phyloP scores from a whole-genome alignment of 1,140 invertebrate genomes.

The Drosophila grimshawi region DNA sequence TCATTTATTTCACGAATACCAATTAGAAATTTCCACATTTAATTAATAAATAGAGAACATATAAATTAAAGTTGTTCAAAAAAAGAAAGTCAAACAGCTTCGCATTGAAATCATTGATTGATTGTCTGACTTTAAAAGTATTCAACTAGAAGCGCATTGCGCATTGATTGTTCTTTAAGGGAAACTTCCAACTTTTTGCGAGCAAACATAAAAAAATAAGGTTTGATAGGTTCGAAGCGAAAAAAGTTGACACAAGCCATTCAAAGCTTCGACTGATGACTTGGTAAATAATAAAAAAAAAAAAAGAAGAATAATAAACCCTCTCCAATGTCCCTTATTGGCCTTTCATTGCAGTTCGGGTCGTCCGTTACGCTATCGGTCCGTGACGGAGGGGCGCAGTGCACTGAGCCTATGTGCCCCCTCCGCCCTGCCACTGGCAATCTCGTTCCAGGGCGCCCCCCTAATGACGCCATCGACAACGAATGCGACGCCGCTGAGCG shows the following conservation, averaged over 20 bases:
- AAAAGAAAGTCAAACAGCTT: not conserved
- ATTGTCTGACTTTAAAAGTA: not conserved
- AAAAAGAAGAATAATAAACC: not conserved
- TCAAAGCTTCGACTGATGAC: conserved; percentile 11
- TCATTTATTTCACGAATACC: too few relatives aligned
- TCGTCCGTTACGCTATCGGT: conserved; percentile 87
- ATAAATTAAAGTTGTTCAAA: too few relatives aligned
- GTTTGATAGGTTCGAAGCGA: not conserved
- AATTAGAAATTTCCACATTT: too few relatives aligned
- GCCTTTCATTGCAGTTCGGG: conserved; percentile 85
- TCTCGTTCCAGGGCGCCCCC: conserved; percentile 87
- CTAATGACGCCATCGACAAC: conserved; percentile 85
- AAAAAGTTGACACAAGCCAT: not conserved
- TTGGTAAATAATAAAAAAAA: conserved; percentile 3
- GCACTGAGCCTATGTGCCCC: conserved; percentile 86
- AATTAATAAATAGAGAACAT: not conserved
- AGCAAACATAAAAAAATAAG: too few relatives aligned
- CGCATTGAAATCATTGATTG: not conserved
- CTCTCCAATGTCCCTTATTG: conserved; percentile 6
- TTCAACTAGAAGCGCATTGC: not conserved
- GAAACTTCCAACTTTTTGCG: not conserved
- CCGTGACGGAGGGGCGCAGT: conserved; percentile 87
- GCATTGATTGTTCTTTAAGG: not conserved
- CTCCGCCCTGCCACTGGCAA: conserved; percentile 87
- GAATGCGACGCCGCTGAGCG: conserved; percentile 79